Evolutionary conservation across 2,797 vertebrate genomes (phyloP), one percentile per base, ranked within the genome.

Genomic region (Tiaroga cobitis): DNA sequence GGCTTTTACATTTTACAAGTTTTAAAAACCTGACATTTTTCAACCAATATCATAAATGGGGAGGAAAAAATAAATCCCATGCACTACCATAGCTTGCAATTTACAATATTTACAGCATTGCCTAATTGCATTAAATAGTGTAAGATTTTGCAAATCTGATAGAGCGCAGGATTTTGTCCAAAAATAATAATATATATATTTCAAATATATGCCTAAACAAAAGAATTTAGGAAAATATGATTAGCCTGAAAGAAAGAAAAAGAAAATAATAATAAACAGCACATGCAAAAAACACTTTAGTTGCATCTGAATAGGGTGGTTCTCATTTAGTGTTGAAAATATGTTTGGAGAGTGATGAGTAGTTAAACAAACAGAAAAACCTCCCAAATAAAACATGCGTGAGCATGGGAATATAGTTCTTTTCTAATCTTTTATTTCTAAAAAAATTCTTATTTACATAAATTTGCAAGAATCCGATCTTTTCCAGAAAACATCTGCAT

Each of bases 401-500:
- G 41, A 32, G 24, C 19, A 26, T 78, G 19, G 4, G 6, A 80
- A 32, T 37, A 82, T 18, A 32, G 18, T 21, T 37, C 5, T 11
- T 63, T 80, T 41, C 51, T 29, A 8, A 29, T 29, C 24, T 59
- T 43, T 0, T 43, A 54, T 24, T 8, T 37, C 24, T n/a, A 51
- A 68, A 75, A 11, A 61, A 8, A 54, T 2, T 26, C 39, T 67
- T n/a, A 46, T 29, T 89, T 59, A 90, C 88, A 88, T 89, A 21
- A 72, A 67, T 79, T 85, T 87, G 80, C 89, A 91, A 24, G 82
- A 69, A 15, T 87, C 84, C 9, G 72, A 19, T 72, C 29, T 86
- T 43, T 80, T 89, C 82, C 87, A 86, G 63, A 89, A 90, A 16
- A 81, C 41, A 70, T 89, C 81, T n/a, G 78, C 49, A 29, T 90